Conservation (phyloP, 2,797 vertebrate genomes). For the Sylvilagus floridanus region DNA sequence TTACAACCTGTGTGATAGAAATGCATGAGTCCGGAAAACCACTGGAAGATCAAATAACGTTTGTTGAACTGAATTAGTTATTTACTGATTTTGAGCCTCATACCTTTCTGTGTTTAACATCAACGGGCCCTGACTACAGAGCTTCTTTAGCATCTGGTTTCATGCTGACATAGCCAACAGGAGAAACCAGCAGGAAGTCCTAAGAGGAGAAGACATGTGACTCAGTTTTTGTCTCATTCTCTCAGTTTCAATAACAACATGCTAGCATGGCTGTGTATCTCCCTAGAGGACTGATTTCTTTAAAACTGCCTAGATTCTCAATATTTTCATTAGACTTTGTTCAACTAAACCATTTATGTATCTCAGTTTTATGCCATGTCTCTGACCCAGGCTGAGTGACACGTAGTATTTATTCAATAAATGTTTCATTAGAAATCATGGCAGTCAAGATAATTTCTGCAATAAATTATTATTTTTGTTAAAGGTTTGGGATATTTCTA, state of each 20-base stretch:
- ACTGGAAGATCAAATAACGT: neutral
- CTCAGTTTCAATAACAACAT: neutral
- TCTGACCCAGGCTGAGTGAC: neutral
- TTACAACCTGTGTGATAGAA: neutral
- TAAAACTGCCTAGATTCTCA: neutral
- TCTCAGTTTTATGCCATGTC: neutral
- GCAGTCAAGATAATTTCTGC: neutral
- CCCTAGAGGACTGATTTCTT: too few relatives aligned
- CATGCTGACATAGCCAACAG: neutral
- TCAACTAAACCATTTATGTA: neutral
- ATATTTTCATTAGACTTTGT: neutral
- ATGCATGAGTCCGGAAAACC: neutral
- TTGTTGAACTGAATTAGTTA: neutral
- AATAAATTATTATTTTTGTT: neutral
- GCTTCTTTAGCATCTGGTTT: neutral
- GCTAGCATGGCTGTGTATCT: rapidly evolving
- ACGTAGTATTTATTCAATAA: neutral
- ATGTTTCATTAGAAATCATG: neutral
- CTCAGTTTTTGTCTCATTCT: neutral
- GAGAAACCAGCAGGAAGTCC: neutral
- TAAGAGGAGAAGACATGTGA: neutral
- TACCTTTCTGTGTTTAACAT: neutral
- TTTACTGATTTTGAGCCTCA: neutral
- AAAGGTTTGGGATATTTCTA: neutral
- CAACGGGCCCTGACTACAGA: too few relatives aligned